A percentile compares a stretch with the other conserved stretches of the same genome.
These are phyloP conservation scores for Eira barbara DNA, from an alignment of 2,113 vertebrate species.

Conservation along the genomic window DNA sequence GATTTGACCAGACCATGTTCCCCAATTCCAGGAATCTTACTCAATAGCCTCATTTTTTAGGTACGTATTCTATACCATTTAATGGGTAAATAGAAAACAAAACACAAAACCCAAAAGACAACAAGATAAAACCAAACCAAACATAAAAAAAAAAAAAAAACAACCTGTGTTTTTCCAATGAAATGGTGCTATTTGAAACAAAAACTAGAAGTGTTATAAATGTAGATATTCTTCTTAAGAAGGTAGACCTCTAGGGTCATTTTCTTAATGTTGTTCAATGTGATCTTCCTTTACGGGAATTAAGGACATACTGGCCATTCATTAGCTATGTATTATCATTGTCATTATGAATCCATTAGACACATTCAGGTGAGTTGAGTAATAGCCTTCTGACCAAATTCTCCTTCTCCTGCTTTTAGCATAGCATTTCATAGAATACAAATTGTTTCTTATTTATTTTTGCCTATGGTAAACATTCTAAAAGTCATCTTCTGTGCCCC, in stretches of 20 bases:
- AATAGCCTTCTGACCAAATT: constrained; percentile 75
- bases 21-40: background rate
- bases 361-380: constrained; percentile 67
- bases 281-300: constrained; percentile 61
- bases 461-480: constrained; percentile 42
- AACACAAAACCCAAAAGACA: background rate
- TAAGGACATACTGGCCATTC: constrained; percentile 61
- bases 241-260: constrained; percentile 49
- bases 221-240: background rate
- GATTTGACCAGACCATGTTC: background rate
- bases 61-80: background rate
- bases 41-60: background rate
- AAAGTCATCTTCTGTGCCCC: background rate
- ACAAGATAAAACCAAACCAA: background rate
- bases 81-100: background rate
- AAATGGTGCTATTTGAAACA: constrained; percentile 5
- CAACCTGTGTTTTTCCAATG: background rate
- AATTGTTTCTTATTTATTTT: constrained; percentile 45
- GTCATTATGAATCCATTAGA: constrained; percentile 83
- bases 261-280: constrained; percentile 54
- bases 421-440: constrained; percentile 64
- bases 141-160: background rate
- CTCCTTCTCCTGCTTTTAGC: constrained; percentile 67
- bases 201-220: background rate
- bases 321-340: constrained; percentile 71